These are phyloP conservation scores for Cyprinodon variegatus DNA, from an alignment of 2,113 vertebrate genomes.

Conservation along the genomic window DNA sequence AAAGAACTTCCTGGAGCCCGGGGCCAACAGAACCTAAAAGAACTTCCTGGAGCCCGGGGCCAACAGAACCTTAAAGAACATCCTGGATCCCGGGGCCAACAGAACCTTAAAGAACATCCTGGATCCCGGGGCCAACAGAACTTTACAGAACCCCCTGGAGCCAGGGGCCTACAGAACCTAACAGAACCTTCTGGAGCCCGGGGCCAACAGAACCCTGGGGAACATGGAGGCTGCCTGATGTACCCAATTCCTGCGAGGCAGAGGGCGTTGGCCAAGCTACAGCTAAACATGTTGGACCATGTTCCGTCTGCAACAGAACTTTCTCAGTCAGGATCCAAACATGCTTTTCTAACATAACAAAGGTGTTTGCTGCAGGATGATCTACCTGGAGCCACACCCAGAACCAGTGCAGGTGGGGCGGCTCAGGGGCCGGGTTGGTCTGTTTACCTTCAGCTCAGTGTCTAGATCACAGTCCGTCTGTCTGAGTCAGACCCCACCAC, in stretches of 20 bases:
- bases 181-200: too few relatives aligned
- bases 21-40: too few relatives aligned
- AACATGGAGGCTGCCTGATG: conserved; percentile 26
- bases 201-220: too few relatives aligned
- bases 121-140: too few relatives aligned
- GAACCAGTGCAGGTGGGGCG: not conserved
- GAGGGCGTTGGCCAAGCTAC: not conserved
- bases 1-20: too few relatives aligned
- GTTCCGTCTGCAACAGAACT: not conserved
- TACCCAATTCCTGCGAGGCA: conserved; percentile 33
- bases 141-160: too few relatives aligned
- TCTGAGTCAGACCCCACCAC: not conserved
- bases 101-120: too few relatives aligned
- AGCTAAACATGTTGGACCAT: not conserved
- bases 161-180: too few relatives aligned
- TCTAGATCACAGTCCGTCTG: not conserved
- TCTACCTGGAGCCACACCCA: conserved; percentile 30
- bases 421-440: conserved; percentile 7
- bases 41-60: too few relatives aligned
- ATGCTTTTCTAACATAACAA: not conserved
- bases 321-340: not conserved
- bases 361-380: not conserved
- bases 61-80: too few relatives aligned
- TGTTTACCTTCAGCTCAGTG: not conserved
- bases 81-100: too few relatives aligned